These are phyloP conservation scores for Pelobates fuscus DNA, from an alignment of 2,113 vertebrate genomes.

Conservation along the genomic window DNA sequence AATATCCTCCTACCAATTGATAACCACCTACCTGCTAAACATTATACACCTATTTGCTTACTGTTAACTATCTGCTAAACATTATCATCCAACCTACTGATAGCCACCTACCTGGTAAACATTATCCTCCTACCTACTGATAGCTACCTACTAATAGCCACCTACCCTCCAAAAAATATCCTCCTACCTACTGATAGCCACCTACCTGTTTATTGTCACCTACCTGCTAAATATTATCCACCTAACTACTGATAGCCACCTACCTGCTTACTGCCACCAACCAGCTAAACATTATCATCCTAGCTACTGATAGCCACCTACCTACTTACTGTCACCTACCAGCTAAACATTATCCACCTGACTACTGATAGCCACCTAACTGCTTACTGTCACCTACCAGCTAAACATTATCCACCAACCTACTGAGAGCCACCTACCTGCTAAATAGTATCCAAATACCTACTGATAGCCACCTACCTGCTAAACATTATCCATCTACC, in stretches of 20 bases:
- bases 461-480: not conserved
- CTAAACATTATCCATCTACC: not conserved
- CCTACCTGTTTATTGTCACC: not conserved
- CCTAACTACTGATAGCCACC: not conserved
- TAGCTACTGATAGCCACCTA: not conserved
- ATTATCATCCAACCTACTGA: not conserved
- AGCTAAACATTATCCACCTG: not conserved
- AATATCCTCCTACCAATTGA: not conserved
- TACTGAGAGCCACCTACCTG: not conserved
- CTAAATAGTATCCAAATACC: not conserved
- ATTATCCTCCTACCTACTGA: no score
- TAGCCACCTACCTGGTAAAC: not conserved
- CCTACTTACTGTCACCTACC: not conserved
- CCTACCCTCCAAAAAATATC: not conserved
- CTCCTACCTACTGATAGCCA: not conserved
- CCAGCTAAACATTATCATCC: not conserved
- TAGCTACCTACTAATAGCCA: not conserved
- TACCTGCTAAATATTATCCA: not conserved
- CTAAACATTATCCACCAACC: no score
- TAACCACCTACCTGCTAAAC: not conserved
- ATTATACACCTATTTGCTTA: not conserved
- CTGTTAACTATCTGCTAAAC: not conserved
- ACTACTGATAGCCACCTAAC: not conserved
- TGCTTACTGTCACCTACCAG: not conserved
- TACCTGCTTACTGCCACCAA: not conserved